Percentiles rank a stretch among this genome's conserved stretches.
Conservation (phyloP, 2,888 invertebrate species). For the Osmoderma eremita region DNA sequence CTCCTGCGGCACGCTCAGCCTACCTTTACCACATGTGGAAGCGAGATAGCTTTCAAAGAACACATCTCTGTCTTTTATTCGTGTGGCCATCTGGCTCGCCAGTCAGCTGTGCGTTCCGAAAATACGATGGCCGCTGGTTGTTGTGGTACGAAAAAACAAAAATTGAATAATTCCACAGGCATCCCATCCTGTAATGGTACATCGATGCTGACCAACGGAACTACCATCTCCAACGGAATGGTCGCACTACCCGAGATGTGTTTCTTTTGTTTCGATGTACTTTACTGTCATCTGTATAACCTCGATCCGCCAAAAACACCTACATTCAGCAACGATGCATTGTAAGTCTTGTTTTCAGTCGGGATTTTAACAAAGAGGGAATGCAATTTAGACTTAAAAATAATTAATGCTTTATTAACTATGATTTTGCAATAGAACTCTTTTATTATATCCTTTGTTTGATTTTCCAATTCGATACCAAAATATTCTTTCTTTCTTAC, state of each 20-base stretch:
- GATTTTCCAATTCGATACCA: conserved; percentile 36
- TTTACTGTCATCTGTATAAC: conserved; percentile 93
- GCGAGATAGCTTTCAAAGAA: conserved; percentile 27
- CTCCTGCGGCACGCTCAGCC: conserved; percentile 36
- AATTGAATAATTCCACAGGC: conserved; percentile 74
- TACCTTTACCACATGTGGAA: conserved; percentile 11
- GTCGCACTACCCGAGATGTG: conserved; percentile 97
- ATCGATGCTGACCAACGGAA: conserved; percentile 57
- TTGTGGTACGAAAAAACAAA: conserved; percentile 93
- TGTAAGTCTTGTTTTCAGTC: conserved; percentile 74
- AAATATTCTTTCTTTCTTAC: conserved; percentile 44
- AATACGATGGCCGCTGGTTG: conserved; percentile 85
- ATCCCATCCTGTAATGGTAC: conserved; percentile 61
- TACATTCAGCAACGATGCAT: conserved; percentile 93
- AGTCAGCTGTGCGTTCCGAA: conserved; percentile 55
- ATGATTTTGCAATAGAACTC: not conserved
- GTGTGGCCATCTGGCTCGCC: conserved; percentile 49
- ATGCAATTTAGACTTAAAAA: not conserved
- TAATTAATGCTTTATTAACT: not conserved
- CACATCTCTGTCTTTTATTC: conserved; percentile 38
- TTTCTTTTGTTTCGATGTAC: conserved; percentile 98
- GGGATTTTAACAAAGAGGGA: not conserved
- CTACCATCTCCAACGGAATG: conserved; percentile 62
- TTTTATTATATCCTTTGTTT: conserved; percentile 48
- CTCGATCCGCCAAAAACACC: conserved; percentile 92